Evolutionary conservation across 2,888 invertebrate genomes (phyloP), one percentile per base, ranked within the genome.

Genomic region (Epinotia bilunana): DNA sequence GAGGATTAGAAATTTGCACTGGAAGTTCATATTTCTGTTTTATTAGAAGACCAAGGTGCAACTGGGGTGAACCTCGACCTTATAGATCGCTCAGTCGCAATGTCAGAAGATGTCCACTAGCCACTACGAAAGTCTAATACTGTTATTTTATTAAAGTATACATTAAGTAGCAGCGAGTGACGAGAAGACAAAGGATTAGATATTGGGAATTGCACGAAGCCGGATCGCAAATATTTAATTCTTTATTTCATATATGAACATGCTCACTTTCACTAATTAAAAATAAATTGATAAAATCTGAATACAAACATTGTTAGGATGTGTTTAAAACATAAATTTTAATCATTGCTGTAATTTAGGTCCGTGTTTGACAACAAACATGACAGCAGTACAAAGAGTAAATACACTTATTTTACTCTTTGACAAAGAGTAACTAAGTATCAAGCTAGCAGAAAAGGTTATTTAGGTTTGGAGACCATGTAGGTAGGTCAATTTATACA

Each of bases 91-190:
- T 39, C 39, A 39, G 7, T 4, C n/a, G 49, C 16, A 49, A 49
- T n/a, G 16, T 5, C 16, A 16, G 2, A 16, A 49, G 16, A 46
- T 13, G 13, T 12, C 46, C 46, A 81, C 81, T 0, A 80, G 81
- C 3, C 80, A 33, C 5, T 33, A 7, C 6, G 6, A 33, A 33
- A 39, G 39, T 9, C 39, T 39, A 39, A 39, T 33, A 33, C 7
- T 33, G 6, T 6, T 33, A 33, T 33, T 33, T n/a, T n/a, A n/a
- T n/a, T n/a, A n/a, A n/a, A n/a, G n/a, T n/a, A n/a, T n/a, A n/a
- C n/a, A n/a, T n/a, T n/a, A n/a, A 33, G 33, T 33, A 33, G 33
- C 33, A 33, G 6, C 7, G 7, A 33, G 33, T 33, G 33, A 7
- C 6, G 33, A 33, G 33, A 33, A 33, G 33, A 33, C 5, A 33